These are phyloP conservation scores for Artemisiospiza belli DNA, from an alignment of 2,113 vertebrate genomes.

Conservation along the genomic window DNA sequence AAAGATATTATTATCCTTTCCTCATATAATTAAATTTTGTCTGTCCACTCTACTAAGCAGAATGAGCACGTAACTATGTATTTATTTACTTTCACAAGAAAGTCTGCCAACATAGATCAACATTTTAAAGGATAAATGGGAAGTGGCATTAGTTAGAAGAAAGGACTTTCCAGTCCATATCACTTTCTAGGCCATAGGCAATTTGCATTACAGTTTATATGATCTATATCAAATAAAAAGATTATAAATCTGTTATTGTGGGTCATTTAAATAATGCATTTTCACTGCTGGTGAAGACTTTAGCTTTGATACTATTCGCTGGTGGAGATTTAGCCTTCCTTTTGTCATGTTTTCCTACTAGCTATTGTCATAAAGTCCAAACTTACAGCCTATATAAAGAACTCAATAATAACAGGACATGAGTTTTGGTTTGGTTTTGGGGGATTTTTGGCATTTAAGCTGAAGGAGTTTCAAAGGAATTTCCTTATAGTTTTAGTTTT, in stretches of 20 bases:
- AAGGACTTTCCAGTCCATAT: background rate
- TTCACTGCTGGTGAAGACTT: background rate
- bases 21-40: background rate
- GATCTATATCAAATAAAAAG: background rate
- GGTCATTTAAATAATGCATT: background rate
- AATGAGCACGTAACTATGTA: background rate
- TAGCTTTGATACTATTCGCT: background rate
- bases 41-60: background rate
- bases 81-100: background rate
- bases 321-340: background rate
- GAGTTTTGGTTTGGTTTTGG: background rate
- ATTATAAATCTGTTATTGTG: background rate
- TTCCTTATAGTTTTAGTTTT: background rate
- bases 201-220: background rate
- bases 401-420: background rate
- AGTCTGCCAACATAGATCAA: background rate
- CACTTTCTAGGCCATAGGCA: background rate
- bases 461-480: background rate
- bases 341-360: background rate
- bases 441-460: background rate
- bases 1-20: background rate
- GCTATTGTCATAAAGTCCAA: background rate
- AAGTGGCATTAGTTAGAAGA: background rate
- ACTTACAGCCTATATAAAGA: background rate
- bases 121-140: background rate